Evolutionary conservation across 2,888 invertebrate species (phyloP), one percentile per base, ranked within the genome.

Genomic region (Sinohyriopsis cumingii): DNA sequence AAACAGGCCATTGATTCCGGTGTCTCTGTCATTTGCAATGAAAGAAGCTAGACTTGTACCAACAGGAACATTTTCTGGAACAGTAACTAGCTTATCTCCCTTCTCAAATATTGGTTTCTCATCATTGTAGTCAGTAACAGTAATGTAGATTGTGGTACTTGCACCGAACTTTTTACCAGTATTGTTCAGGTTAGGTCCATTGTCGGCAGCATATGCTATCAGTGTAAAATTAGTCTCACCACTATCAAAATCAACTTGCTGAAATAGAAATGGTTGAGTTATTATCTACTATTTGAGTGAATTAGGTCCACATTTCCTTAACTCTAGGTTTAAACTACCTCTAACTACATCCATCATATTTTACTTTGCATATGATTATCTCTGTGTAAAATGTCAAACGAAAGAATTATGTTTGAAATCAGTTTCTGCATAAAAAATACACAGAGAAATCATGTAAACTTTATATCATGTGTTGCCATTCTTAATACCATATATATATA

Each of bases 61-160:
- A 67, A 96, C 94, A 88, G 94, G 94, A 3, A 96, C 95, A 89
- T 97, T 96, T 91, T 99, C 98, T 5, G 72, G 61, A 4, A 73
- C 19, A 94, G 94, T 9, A 95, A 95, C 91, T 96, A 97, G 19
- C 53, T 71, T 53, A 12, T 64, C 56, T 24, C 54, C 22, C 9
- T 33, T 15, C 4, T 55, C 28, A 73, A 99, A 99, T 91, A 96
- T 96, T 80, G 99, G 99, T 77, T 97, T 96, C 92, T 99, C 99
- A 93, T 99, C 99, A 94, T 99, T 99, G 93, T 97, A 97, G 92
- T 99, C 99, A 86, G 96, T 96, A 90, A 99, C 97, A 87, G 96
- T 96, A 92, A 98, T 97, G 84, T 97, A 96, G 84, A 98, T 96
- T 88, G 96, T 96, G 63, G 97, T 95, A 77, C 95, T 93, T 86